These are phyloP conservation scores for Acanthopagrus latus DNA, from an alignment of 2,797 vertebrate genomes.

Conservation along the genomic window DNA sequence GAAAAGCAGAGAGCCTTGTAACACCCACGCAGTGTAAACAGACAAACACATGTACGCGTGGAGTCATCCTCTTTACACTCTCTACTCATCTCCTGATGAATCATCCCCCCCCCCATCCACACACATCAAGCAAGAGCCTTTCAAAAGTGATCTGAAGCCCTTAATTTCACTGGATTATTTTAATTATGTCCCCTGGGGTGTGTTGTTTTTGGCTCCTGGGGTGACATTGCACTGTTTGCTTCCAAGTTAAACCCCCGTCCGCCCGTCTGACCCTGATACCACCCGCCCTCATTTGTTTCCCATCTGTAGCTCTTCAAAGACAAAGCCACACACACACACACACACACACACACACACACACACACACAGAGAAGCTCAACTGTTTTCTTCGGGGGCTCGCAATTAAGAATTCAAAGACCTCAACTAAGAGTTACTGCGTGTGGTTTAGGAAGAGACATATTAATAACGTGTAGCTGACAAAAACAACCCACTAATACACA, in stretches of 20 bases:
- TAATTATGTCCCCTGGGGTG: constrained; percentile 70
- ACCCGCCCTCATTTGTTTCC: constrained; percentile 61
- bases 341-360: neutral
- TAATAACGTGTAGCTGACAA: constrained; percentile 48
- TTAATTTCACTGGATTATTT: constrained; percentile 72
- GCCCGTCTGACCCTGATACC: constrained; percentile 51
- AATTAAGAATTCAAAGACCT: constrained; percentile 69
- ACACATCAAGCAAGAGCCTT: constrained; percentile 46
- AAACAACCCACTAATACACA: constrained; percentile 41
- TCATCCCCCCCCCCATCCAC: constrained; percentile 35
- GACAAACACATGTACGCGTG: constrained; percentile 10
- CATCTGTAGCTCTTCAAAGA: constrained; percentile 73
- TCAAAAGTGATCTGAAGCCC: constrained; percentile 48
- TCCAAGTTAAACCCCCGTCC: constrained; percentile 35
- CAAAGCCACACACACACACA: constrained; percentile 7
- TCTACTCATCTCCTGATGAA: constrained; percentile 37
- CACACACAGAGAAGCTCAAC: constrained; percentile 10
- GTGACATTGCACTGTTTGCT: constrained; percentile 60
- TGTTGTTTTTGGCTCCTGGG: constrained; percentile 55
- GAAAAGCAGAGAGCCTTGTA: constrained; percentile 18
- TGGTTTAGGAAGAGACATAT: constrained; percentile 49
- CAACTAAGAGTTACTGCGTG: constrained; percentile 53
- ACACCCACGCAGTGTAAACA: constrained; percentile 40
- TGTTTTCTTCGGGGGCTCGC: constrained; percentile 54
- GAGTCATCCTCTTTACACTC: constrained; percentile 31